Evolutionary conservation across 2,797 vertebrate species (phyloP).

Genomic region (Trachops cirrhosus): DNA sequence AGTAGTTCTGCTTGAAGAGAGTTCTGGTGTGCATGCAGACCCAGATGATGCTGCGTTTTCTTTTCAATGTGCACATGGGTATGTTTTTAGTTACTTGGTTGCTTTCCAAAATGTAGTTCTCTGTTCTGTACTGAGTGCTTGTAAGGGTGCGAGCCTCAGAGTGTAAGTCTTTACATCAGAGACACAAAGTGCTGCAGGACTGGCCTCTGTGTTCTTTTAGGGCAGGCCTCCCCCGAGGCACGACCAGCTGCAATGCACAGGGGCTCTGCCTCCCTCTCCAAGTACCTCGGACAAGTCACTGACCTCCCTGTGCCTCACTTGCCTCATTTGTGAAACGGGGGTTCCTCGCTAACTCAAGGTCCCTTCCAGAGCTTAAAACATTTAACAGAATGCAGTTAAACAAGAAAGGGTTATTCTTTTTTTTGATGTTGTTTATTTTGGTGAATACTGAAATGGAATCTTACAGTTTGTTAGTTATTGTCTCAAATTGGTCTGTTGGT

Average conservation of each 20-base stretch:
- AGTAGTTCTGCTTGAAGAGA: background rate
- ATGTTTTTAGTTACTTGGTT: conserved; percentile 27
- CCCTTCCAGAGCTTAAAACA: background rate
- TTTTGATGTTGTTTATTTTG: background rate
- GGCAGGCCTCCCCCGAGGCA: background rate
- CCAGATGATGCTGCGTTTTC: background rate
- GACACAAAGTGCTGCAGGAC: background rate
- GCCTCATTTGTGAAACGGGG: background rate
- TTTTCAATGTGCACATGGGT: background rate
- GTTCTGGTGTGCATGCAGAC: background rate
- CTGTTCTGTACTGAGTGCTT: conserved; percentile 59
- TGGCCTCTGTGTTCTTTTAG: background rate
- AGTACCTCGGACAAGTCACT: background rate
- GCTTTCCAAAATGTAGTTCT: conserved; percentile 34
- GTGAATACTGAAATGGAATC: background rate
- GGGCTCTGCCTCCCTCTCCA: background rate
- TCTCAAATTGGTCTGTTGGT: conserved; percentile 30
- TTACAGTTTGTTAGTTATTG: background rate
- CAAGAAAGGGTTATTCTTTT: background rate
- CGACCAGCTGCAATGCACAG: background rate
- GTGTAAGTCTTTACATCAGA: background rate
- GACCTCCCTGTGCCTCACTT: background rate
- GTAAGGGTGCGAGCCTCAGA: conserved; percentile 20
- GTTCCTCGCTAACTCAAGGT: background rate
- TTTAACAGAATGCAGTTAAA: background rate